Percentiles rank a stretch among this genome's conserved stretches.
phyloP scores from a whole-genome alignment of 2,113 vertebrate genomes.

The Corythornis madagascariensis region DNA sequence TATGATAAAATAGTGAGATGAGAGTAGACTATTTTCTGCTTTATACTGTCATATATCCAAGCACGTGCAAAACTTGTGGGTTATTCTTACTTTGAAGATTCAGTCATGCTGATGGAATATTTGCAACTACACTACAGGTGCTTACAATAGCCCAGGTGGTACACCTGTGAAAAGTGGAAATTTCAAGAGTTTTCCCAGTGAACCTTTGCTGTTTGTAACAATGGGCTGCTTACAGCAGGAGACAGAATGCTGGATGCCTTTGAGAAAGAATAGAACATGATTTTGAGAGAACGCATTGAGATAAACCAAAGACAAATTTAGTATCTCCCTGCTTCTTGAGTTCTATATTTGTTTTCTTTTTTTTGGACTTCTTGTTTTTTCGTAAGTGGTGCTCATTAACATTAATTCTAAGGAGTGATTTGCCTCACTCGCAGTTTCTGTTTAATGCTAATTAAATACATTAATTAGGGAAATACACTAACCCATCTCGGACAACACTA shows the following conservation, averaged over 20 bases:
- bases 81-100: not conserved
- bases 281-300: not conserved
- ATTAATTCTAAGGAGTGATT: not conserved
- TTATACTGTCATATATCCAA: not conserved
- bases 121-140: not conserved
- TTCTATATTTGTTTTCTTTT: not conserved
- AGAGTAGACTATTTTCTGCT: not conserved
- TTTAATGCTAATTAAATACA: not conserved
- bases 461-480: not conserved
- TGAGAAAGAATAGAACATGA: not conserved
- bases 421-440: not conserved
- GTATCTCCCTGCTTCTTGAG: not conserved
- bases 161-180: not conserved
- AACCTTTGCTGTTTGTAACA: not conserved
- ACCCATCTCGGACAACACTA: fast-evolving
- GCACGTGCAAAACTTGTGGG: fast-evolving
- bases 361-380: not conserved
- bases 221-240: not conserved
- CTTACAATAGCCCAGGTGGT: not conserved
- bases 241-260: not conserved
- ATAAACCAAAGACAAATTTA: not conserved
- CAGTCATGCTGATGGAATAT: not conserved
- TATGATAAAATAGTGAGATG: fast-evolving
- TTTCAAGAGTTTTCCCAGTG: not conserved
- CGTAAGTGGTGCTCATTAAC: not conserved